Conservation (phyloP, 2,113 vertebrate genomes). For the Elephas maximus region DNA sequence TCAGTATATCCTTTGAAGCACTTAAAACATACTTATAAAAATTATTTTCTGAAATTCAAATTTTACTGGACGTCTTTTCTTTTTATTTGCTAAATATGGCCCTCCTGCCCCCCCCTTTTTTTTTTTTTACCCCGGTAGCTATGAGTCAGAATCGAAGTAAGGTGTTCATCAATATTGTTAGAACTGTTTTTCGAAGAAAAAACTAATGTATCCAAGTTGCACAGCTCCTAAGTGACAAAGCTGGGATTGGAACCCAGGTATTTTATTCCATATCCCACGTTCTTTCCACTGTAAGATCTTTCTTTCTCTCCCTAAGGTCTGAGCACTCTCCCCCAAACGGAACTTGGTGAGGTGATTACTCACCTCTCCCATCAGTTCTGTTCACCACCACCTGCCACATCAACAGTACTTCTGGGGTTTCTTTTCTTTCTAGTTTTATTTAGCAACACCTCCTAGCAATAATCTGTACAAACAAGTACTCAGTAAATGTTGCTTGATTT, state of each 20-base stretch:
- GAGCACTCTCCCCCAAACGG: neutral
- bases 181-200: conserved; percentile 24
- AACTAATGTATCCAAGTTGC: neutral
- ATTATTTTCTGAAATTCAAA: conserved; percentile 9
- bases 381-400: neutral
- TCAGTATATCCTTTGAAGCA: conserved; percentile 23
- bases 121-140: too few species aligned
- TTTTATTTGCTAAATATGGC: conserved; percentile 50
- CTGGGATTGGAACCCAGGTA: too few species aligned
- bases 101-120: neutral
- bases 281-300: neutral
- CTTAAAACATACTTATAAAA: neutral
- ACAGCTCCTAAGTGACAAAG: too few species aligned
- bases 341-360: conserved; percentile 7
- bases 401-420: neutral
- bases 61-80: neutral
- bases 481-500: conserved; percentile 2
- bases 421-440: conserved; percentile 38
- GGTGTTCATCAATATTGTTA: neutral
- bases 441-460: neutral
- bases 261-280: too few species aligned
- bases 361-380: neutral
- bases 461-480: neutral
- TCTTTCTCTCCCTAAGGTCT: neutral
- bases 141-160: neutral